These are phyloP conservation scores for Potorous gilbertii DNA, from an alignment of 2,797 vertebrate genomes.

Conservation along the genomic window DNA sequence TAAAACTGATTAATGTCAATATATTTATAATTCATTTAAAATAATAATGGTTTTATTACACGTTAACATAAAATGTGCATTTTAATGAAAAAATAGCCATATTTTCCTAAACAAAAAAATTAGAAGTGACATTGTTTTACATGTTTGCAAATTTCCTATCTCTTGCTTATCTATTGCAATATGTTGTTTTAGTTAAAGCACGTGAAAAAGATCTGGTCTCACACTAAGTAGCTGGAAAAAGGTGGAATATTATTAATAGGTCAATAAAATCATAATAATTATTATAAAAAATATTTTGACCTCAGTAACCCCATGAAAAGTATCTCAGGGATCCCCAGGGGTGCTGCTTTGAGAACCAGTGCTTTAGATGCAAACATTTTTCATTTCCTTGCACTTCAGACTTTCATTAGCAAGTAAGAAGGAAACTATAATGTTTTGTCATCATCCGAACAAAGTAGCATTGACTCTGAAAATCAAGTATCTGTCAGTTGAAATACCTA, in stretches of 20 bases:
- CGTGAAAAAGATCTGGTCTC: background rate
- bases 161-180: background rate
- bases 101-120: background rate
- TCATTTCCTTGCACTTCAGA: background rate
- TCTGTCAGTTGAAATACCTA: background rate
- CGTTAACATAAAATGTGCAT: background rate
- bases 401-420: background rate
- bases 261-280: background rate
- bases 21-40: background rate
- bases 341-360: background rate
- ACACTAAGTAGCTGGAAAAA: background rate
- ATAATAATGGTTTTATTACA: background rate
- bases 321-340: background rate
- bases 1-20: background rate
- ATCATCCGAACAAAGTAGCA: conserved; percentile 6
- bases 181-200: background rate
- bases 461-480: conserved; percentile 6
- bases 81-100: background rate
- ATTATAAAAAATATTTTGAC: background rate
- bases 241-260: background rate
- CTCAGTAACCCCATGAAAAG: background rate
- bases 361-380: background rate
- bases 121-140: background rate
- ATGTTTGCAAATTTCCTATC: background rate
- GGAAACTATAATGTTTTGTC: background rate